A percentile compares a stretch with the other conserved stretches of the same genome.
Conservation (phyloP, 2,113 vertebrate genomes). For the Eurypyga helias region DNA sequence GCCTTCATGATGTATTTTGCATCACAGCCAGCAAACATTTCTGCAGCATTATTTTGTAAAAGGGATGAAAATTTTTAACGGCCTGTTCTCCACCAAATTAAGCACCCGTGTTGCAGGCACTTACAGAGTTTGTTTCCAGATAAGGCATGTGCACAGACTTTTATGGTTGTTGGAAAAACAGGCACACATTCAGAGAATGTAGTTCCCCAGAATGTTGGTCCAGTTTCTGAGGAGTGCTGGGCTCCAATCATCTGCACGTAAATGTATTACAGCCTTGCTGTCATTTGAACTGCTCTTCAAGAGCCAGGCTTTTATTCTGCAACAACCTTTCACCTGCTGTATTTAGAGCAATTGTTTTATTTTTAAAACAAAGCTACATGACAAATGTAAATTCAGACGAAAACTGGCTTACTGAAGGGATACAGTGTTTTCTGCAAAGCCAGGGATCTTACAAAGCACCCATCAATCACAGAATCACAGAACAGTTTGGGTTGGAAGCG, state of each 20-base stretch:
- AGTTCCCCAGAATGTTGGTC: neutral
- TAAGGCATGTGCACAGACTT: neutral
- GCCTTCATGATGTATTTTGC: neutral
- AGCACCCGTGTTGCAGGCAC: neutral
- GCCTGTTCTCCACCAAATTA: conserved; percentile 29
- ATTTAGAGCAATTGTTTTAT: neutral
- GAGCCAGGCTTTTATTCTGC: neutral
- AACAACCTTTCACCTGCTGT: neutral
- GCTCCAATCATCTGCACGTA: neutral
- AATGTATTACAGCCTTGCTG: neutral
- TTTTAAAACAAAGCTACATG: neutral
- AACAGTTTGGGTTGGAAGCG: no score
- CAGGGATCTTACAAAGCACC: neutral
- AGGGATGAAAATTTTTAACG: conserved; percentile 2
- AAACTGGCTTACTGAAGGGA: neutral
- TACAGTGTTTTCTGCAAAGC: neutral
- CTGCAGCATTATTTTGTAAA: neutral
- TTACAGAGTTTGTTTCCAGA: conserved; percentile 9
- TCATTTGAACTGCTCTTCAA: neutral
- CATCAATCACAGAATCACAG: neutral
- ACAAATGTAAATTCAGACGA: neutral
- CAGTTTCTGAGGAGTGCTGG: neutral
- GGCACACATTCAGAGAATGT: neutral
- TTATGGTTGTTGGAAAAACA: neutral
- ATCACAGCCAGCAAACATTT: neutral